Evolutionary conservation across 2,888 invertebrate species (phyloP), one percentile per base, ranked within the genome.

Genomic region (Zelleria hepariella): DNA sequence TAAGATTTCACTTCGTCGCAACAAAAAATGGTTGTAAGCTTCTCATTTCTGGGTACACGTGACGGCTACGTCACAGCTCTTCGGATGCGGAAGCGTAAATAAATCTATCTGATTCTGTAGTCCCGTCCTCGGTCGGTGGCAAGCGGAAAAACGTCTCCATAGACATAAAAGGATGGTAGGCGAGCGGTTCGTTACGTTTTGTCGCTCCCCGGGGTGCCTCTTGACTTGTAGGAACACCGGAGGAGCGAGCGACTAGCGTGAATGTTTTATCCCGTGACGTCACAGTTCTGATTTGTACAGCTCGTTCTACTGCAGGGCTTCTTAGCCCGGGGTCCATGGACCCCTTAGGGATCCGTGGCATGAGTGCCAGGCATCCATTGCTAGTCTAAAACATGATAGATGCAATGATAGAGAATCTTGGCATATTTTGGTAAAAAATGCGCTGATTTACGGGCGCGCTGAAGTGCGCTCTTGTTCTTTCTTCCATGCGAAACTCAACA

Each of bases 131-230:
- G 70, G 70, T 68, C 69, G 70, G 67, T 72, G 18, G 42, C 55
- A 15, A 15, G 32, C 32, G 77, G 79, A 82, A 82, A 86, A 85
- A 84, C 83, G 81, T 85, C 83, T 83, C 75, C 78, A 75, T 71
- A 58, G 75, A 81, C 74, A 75, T 82, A 82, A 84, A 82, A 80
- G 80, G 78, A 82, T 77, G 78, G 76, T 68, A 68, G 72, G 7
- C 72, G 74, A 71, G 69, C 69, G 81, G 80, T 87, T 88, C 87
- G 87, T 87, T 88, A 86, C 82, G 77, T 85, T 86, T 86, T 86
- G 87, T 87, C 68, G 76, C 71, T 79, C 87, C 82, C 87, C 52
- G 57, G 86, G 85, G 87, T 67, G 72, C 70, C 68, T 70, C 78
- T 80, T 63, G 65, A 42, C 72, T 7, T n/a, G 24, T 2, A n/a